These are phyloP conservation scores for Eurytoma adleriae DNA, from an alignment of 2,888 invertebrate species.

Conservation along the genomic window DNA sequence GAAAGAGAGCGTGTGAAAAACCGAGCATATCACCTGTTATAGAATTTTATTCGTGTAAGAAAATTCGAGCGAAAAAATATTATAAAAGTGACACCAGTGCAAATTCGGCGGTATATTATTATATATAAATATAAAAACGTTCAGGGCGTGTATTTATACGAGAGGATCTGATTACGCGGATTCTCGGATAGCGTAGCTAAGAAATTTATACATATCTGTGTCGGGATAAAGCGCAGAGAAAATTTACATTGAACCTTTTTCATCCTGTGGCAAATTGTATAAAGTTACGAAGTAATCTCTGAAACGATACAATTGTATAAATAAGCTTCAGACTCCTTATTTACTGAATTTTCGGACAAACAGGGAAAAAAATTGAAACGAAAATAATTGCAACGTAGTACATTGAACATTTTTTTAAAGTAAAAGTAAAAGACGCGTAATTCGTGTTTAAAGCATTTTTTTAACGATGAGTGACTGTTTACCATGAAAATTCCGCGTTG, in stretches of 20 bases:
- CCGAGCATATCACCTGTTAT: constrained; percentile 46
- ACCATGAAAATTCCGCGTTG: too few species aligned
- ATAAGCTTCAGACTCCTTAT: constrained; percentile 13
- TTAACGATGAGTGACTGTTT: too few species aligned
- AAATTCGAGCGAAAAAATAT: neutral
- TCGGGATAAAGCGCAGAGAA: constrained; percentile 30
- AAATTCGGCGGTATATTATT: constrained; percentile 18
- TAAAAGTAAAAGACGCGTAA: neutral
- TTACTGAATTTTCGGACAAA: constrained; percentile 39
- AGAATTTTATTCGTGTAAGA: constrained; percentile 29
- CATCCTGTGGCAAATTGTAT: constrained; percentile 21
- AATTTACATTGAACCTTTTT: constrained; percentile 29
- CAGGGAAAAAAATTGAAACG: constrained; percentile 20
- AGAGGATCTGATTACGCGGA: constrained; percentile 11
- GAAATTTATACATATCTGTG: constrained; percentile 55
- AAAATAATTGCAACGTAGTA: neutral
- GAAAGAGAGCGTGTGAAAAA: constrained; percentile 10
- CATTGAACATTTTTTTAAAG: neutral
- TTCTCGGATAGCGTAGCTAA: constrained; percentile 40
- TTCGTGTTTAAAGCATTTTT: too few species aligned
- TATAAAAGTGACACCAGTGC: constrained; percentile 42
- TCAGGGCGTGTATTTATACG: constrained; percentile 43
- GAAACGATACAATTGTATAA: neutral
- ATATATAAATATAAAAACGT: constrained; percentile 10
- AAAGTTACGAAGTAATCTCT: neutral